Evolutionary conservation across 2,113 vertebrate species (phyloP), one percentile per base, ranked within the genome.

Genomic region (Rhineura floridana): DNA sequence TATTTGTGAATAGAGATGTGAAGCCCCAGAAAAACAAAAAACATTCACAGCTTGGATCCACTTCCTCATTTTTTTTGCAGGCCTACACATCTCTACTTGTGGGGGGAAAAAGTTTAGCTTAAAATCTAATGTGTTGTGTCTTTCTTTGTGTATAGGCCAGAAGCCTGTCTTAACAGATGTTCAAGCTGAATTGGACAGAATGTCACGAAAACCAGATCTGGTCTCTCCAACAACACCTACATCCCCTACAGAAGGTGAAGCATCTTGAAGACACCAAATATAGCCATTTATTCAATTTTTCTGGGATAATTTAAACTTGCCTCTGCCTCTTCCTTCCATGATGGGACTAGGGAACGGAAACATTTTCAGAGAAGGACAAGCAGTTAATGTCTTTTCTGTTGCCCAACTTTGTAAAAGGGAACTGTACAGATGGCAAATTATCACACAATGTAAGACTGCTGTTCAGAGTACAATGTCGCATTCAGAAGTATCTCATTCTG

Each of bases 111-210:
- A 59, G 50, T 69, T 93, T 69, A 28, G 2, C 55, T 42, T 87
- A 80, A 19, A 3, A 91, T 65, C 87, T 84, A 80, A 85, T 87
- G 79, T 28, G n/a, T 69, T 81, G 11, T 6, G 28, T 39, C 0
- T 23, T 44, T 90, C 92, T 2, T 89, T 78, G 83, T 69, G 62
- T 90, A 48, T 95, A 99, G 99, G 98, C 95, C 99, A 98, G 76
- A 99, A 99, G 93, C 97, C 98, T 94, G 98, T 98, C 91, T 96
- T 99, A 95, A 98, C 98, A 63, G 99, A 99, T 33, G 98, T 99
- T 95, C 99, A 99, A 84, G 99, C 98, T 23, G 99, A 99, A 95
- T 94, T 99, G 93, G 98, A 99, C 96, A 98, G 98, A 96, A 99
- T 99, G 94, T 98, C 98, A 96, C 98, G 97, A 93, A 98, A 98